phyloP scores from a whole-genome alignment of 2,113 vertebrate genomes.

The Tetrax tetrax region DNA sequence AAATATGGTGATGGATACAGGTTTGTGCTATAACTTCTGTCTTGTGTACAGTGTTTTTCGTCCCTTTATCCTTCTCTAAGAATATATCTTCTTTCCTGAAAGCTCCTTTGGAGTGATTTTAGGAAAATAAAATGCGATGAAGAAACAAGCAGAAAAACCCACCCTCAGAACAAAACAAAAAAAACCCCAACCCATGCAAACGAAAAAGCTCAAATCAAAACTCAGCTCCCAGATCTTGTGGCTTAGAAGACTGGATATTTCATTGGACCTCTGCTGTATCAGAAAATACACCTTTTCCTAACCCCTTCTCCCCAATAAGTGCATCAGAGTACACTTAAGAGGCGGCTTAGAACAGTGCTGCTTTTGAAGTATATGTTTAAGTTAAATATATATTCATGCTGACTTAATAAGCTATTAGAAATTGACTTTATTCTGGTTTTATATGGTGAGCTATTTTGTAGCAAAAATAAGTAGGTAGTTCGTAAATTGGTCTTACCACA shows the following conservation, averaged over 20 bases:
- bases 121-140: not conserved
- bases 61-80: not conserved
- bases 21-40: conserved; percentile 65
- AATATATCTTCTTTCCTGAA: not conserved
- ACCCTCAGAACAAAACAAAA: not conserved
- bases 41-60: not conserved
- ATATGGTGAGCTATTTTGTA: not conserved
- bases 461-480: not conserved
- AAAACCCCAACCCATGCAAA: not conserved
- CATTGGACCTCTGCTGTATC: not conserved
- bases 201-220: not conserved
- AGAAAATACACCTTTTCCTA: not conserved
- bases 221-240: not conserved
- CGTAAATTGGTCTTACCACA: not conserved
- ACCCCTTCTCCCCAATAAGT: not conserved
- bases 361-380: not conserved
- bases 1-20: conserved; percentile 88
- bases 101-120: not conserved
- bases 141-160: not conserved
- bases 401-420: not conserved
- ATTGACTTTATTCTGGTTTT: not conserved
- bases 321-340: not conserved
- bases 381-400: not conserved
- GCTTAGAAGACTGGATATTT: not conserved
- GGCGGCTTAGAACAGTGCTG: not conserved